Conservation (phyloP, 2,888 invertebrate species). For the Caenorhabditis becei region DNA sequence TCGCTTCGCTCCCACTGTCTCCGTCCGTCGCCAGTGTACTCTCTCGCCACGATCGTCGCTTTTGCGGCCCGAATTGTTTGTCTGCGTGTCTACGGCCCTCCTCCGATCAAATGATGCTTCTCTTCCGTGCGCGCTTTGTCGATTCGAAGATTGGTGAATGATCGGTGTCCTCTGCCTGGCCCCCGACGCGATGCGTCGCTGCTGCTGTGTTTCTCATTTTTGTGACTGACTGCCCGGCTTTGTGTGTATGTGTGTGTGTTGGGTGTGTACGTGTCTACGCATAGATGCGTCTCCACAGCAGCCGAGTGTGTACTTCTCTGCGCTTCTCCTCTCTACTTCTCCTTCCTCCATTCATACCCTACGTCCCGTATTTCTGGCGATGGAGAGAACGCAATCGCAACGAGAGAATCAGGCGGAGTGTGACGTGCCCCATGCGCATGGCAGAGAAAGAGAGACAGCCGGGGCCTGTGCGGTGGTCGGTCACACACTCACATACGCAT, state of each 20-base stretch:
- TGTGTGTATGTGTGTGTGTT: constrained; percentile 38
- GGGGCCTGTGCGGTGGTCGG: constrained; percentile 29
- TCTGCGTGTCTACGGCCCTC: constrained; percentile 28
- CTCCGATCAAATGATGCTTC: constrained; percentile 16
- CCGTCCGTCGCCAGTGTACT: constrained; percentile 12
- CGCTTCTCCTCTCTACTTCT: constrained; percentile 15
- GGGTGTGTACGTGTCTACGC: constrained; percentile 17
- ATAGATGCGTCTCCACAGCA: constrained; percentile 39
- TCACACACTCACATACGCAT: constrained; percentile 27
- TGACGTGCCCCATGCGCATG: constrained; percentile 10
- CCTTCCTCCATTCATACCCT: constrained; percentile 12
- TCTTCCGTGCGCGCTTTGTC: constrained; percentile 17
- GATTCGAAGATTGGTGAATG: constrained; percentile 45
- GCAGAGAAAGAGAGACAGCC: constrained; percentile 26
- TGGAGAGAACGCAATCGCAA: constrained; percentile 35
- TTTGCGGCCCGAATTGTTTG: constrained; percentile 38
- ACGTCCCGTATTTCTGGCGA: constrained; percentile 10
- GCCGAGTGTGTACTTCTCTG: constrained; percentile 7
- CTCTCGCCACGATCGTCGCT: constrained; percentile 25
- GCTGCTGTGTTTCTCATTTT: constrained; percentile 54
- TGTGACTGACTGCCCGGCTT: constrained; percentile 46
- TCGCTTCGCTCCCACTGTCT: constrained; percentile 14
- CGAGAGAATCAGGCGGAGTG: constrained; percentile 1
- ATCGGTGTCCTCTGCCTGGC: constrained; percentile 46
- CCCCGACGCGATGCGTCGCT: constrained; percentile 17